A percentile compares a stretch with the other conserved stretches of the same genome.
Conservation (phyloP, 53 echinoderm and acorn worm genomes). For the Apostichopus leukothele region DNA sequence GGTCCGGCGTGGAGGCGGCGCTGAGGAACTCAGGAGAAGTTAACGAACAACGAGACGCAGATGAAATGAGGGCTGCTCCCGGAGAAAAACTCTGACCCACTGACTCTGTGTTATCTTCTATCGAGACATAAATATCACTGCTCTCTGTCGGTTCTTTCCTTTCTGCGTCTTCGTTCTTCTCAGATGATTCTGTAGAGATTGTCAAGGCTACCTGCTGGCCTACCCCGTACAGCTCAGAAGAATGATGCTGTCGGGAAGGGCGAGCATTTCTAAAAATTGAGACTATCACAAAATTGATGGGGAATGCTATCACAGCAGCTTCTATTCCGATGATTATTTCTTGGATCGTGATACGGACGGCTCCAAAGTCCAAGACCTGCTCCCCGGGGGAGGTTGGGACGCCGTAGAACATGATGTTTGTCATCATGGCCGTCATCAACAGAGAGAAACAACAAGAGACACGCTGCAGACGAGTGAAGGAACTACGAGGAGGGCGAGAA, state of each 20-base stretch:
- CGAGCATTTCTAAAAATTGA: constrained; percentile 70
- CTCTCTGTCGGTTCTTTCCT: neutral
- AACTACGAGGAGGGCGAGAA: constrained; percentile 71
- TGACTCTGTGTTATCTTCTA: neutral
- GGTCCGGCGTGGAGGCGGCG: neutral
- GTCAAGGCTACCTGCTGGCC: neutral
- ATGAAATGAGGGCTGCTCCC: neutral
- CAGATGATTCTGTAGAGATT: neutral
- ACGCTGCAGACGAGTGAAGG: constrained; percentile 87
- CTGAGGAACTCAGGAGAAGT: neutral
- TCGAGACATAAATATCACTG: neutral
- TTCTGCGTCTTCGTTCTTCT: neutral
- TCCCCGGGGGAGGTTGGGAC: constrained; percentile 69
- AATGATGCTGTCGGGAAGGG: constrained; percentile 17
- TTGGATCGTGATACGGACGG: constrained; percentile 71
- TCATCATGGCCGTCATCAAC: constrained; percentile 89
- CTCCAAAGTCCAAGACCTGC: constrained; percentile 86
- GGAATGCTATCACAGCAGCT: constrained; percentile 79
- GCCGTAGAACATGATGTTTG: constrained; percentile 96
- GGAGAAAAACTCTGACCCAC: neutral
- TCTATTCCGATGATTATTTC: constrained; percentile 89
- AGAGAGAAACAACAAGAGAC: constrained; percentile 86
- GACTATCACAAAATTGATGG: constrained; percentile 85
- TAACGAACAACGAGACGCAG: neutral
- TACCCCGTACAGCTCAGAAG: constrained; percentile 13